Base-by-base conservation (phyloP, 2,888 invertebrate species). In the Athalia cordata region DNA sequence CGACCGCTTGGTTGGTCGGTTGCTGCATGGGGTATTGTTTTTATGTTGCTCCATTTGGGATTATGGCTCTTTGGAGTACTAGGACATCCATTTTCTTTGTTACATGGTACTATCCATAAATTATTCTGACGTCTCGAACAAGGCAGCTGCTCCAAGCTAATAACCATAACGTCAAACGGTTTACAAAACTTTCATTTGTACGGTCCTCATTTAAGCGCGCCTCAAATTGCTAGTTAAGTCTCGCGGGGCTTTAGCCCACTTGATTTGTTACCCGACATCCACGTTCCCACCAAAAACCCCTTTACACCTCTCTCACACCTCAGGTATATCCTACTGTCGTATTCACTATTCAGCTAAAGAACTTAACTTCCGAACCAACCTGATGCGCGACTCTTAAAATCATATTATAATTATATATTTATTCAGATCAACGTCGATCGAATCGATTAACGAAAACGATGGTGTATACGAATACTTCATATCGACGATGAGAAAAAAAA, bases 111-210 rank as follows among this genome's bases (percentile, higher is more conserved):
- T 64, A 75, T 75, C 75, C 75, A 75, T 75, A 61, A 75, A 75
- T 75, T 75, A 75, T 75, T n/a, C 64, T 64, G 75, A 75, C 75
- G 50, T 61, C 47, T 43, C 62, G 62, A 75, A 75, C 62, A 75
- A 75, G 75, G n/a, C 75, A 75, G 75, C 75, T 75, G 75, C 75
- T 75, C 62, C 75, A 13, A 75, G 29, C 62, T 75, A 75, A 75
- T 75, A 75, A 75, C 75, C 75, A 75, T 75, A 75, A 75, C 75
- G 75, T 75, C 75, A 64, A 75, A 75, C 52, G 75, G 75, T 75
- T 75, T 75, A 75, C 75, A 75, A 75, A 75, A 75, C 75, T 75
- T 75, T 64, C 75, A 75, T 75, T 75, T 61, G 62, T 75, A 75
- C 75, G 75, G 45, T 64, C 64, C 75, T 75, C 75, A 64, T 64